phyloP scores from a whole-genome alignment of 37 sponge, comb jelly and placozoan species.

The Petrosia ficiformis region DNA sequence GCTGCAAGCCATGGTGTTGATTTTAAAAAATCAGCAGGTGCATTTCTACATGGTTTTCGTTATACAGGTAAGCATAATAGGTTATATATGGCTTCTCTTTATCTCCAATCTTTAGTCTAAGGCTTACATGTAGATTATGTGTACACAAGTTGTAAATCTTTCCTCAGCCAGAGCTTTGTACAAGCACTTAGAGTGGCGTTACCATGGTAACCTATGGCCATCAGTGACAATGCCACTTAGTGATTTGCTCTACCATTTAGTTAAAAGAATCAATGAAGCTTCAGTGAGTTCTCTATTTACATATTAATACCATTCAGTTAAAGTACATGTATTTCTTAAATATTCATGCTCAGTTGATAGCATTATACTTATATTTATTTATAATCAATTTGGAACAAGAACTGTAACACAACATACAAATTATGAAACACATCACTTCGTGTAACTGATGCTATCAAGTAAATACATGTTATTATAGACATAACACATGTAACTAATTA shows the following conservation, averaged over 20 bases:
- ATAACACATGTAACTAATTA: too few relatives aligned
- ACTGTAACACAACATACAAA: too few relatives aligned
- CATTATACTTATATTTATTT: too few relatives aligned
- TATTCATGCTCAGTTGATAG: too few relatives aligned
- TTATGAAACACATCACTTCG: too few relatives aligned
- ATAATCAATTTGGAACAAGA: too few relatives aligned
- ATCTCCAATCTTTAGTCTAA: too few relatives aligned
- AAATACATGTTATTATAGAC: too few relatives aligned
- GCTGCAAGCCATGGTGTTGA: conserved; percentile 72
- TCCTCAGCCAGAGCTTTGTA: conserved; percentile 57
- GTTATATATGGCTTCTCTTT: too few relatives aligned
- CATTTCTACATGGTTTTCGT: conserved; percentile 96
- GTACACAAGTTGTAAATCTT: background rate
- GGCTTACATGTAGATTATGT: too few relatives aligned
- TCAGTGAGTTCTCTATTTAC: conserved; percentile 57
- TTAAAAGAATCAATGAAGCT: conserved; percentile 87
- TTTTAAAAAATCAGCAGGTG: conserved; percentile 89
- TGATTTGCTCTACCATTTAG: conserved; percentile 57
- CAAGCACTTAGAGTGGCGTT: conserved; percentile 83
- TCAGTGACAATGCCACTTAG: conserved; percentile 44
- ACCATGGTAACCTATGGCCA: conserved; percentile 83
- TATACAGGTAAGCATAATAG: conserved; percentile 65
- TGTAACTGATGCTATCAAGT: too few relatives aligned
- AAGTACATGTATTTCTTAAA: too few relatives aligned
- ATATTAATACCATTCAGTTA: background rate